Base-by-base conservation (phyloP, 2,797 vertebrate genomes). In the Artibeus jamaicensis region DNA sequence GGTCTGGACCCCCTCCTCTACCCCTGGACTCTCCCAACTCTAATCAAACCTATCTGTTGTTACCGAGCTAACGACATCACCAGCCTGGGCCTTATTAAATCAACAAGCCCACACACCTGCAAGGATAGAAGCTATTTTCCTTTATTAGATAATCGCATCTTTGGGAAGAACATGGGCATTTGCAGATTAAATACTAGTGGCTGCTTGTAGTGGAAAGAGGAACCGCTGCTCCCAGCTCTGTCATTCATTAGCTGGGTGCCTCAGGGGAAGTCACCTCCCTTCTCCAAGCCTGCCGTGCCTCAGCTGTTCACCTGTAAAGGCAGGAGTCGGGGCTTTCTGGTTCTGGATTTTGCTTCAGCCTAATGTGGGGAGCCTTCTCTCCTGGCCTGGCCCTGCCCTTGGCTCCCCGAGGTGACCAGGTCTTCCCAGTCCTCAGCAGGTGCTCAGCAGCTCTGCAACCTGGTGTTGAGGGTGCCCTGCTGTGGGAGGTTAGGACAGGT, bases 31-130 rank as follows among this genome's bases (percentile, higher is more conserved):
- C 65, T 91, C 74, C 74, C 39, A 65, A 53, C 44, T 84, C 85
- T 96, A 88, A 97, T 96, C 92, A 96, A 96, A 46, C 79, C 86
- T 59, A 70, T 94, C 91, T 89, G 55, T 93, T 89, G 57, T 94
- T 65, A 79, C 89, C 15, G 0, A 53, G 70, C 89, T 96, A 95
- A 96, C 0, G 0, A 70, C 46, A 86, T 95, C 95, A 87, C 71
- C 0, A 0, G 89, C 89, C 67, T 0, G 16, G 93, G 68, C 82
- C 77, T 73, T 91, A 86, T 89, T 79, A 93, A 94, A 78, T 95
- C 71, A 89, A 92, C 65, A 62, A 65, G 87, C 68, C 86, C 86
- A 86, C 93, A 95, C 92, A 95, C 96, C 93, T 68, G 19, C 46
- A 46, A 71, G 82, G 81, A 29, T 12, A 50, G 90, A 53, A 62